Conservation (phyloP, 2,113 vertebrate genomes). For the Brachypteracias leptosomus region DNA sequence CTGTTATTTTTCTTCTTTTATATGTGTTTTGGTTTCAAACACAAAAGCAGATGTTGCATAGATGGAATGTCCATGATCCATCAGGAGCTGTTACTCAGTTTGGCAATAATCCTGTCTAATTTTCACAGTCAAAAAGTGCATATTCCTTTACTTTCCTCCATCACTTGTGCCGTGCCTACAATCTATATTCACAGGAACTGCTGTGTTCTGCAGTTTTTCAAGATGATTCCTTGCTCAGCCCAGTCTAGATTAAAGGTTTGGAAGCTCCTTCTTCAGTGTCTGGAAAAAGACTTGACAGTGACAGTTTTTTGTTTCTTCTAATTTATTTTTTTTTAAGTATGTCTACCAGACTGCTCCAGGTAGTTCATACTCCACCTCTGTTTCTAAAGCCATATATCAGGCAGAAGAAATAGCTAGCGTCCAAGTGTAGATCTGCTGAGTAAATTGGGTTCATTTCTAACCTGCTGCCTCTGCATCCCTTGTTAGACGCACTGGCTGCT, state of each 20-base stretch:
- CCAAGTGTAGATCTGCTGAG: not conserved
- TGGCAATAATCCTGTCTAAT: not conserved
- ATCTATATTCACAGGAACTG: not conserved
- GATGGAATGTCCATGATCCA: not conserved
- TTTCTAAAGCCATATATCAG: not conserved
- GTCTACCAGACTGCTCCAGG: not conserved
- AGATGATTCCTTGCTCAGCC: not conserved
- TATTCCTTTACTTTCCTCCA: not conserved
- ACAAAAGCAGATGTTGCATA: not conserved
- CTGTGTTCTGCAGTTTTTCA: not conserved
- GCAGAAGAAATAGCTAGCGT: not conserved
- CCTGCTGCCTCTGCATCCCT: not conserved
- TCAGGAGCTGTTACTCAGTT: not conserved
- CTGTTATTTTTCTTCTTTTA: not conserved
- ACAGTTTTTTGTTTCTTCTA: not conserved
- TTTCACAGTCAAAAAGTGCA: not conserved
- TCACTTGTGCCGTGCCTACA: not conserved
- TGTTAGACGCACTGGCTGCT: not conserved
- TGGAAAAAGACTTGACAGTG: not conserved
- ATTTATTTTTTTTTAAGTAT: not conserved
- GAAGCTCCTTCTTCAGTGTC: not conserved
- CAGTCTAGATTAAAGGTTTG: not conserved
- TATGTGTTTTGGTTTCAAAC: not conserved
- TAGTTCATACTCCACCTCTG: not conserved
- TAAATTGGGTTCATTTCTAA: not conserved